A percentile compares a stretch with the other conserved stretches of the same genome.
Evolutionary conservation across 2,888 invertebrate genomes (phyloP).

Genomic region (Apotomis betuletana): DNA sequence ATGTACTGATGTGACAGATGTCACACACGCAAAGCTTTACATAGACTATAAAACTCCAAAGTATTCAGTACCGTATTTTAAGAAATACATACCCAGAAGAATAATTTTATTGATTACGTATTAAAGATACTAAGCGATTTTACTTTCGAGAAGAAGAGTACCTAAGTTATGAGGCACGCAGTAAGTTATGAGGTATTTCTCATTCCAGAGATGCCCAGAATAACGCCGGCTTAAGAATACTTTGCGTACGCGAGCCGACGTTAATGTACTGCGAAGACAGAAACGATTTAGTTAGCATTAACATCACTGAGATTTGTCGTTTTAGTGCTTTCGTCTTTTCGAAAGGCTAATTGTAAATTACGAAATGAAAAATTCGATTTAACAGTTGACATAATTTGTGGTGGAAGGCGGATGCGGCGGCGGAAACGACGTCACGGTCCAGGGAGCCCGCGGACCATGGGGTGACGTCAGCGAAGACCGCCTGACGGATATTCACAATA

Average conservation of each 20-base stretch:
- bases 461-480: conserved; percentile 68
- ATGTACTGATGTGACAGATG: too few species aligned
- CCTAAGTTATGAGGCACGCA: neutral
- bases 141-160: neutral
- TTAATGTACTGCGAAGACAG: neutral
- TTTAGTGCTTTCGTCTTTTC: neutral
- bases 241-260: neutral
- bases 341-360: conserved; percentile 51
- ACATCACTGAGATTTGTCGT: conserved; percentile 6
- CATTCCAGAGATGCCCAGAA: conserved; percentile 9
- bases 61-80: too few species aligned
- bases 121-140: neutral
- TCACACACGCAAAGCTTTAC: too few species aligned
- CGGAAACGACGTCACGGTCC: conserved; percentile 80
- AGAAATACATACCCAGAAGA: too few species aligned
- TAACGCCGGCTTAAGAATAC: conserved; percentile 4
- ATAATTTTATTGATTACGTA: too few species aligned
- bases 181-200: conserved; percentile 18
- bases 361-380: conserved; percentile 67
- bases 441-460: conserved; percentile 61
- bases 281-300: neutral
- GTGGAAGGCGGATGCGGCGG: conserved; percentile 76
- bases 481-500: conserved; percentile 36
- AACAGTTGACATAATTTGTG: conserved; percentile 73
- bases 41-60: too few species aligned